Evolutionary conservation across 2,888 invertebrate species (phyloP).

Genomic region (Ypsolopha scabrella): DNA sequence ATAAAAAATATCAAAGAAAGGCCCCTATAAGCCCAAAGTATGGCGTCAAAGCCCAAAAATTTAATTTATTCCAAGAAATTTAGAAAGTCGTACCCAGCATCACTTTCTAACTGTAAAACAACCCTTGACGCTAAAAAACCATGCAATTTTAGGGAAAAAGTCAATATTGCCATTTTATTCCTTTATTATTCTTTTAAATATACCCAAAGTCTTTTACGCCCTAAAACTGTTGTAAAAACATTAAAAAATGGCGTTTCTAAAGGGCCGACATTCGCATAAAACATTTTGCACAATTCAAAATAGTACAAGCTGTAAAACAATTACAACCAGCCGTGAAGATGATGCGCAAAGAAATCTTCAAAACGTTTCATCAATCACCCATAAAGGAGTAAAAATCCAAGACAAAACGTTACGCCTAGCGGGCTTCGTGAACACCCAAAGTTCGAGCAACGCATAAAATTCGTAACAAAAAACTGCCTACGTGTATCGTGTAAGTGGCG

Average conservation of each 20-base stretch:
- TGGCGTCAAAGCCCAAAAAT: too few species aligned
- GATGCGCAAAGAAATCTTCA: neutral
- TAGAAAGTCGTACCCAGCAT: neutral
- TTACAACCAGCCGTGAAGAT: neutral
- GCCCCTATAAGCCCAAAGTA: too few species aligned
- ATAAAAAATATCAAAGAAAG: too few species aligned
- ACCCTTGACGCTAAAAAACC: constrained; percentile 15
- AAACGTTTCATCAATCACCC: neutral
- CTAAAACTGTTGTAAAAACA: neutral
- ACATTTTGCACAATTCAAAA: neutral
- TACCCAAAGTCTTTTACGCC: neutral
- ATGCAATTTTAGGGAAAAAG: constrained; percentile 24
- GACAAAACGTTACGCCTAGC: too few species aligned
- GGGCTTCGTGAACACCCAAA: too few species aligned
- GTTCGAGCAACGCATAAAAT: too few species aligned
- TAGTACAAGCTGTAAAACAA: neutral
- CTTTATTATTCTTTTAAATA: neutral
- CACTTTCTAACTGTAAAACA: constrained; percentile 39
- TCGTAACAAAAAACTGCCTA: too few species aligned
- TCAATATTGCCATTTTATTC: neutral
- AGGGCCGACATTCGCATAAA: neutral
- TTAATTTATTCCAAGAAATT: neutral
- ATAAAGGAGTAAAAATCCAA: too few species aligned
- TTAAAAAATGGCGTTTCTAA: neutral
- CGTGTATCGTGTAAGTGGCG: too few species aligned